These are phyloP conservation scores for Anoura caudifer DNA, from an alignment of 2,113 vertebrate species.

Conservation along the genomic window DNA sequence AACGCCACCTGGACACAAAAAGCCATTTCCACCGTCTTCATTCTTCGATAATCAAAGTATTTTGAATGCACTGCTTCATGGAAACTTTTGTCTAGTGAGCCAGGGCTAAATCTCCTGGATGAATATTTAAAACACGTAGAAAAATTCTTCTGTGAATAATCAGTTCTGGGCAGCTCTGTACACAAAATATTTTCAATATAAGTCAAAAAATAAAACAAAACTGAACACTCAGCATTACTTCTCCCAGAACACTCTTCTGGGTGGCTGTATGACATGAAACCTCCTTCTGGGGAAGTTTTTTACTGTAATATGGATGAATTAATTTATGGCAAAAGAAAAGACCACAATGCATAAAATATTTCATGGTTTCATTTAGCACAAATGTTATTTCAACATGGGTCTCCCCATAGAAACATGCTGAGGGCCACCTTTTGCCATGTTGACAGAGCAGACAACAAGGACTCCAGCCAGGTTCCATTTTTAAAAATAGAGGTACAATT, in stretches of 20 bases:
- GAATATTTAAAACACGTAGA: slow-evolving; percentile 11
- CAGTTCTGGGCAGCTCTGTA: background rate
- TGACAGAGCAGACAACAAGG: background rate
- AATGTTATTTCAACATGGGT: background rate
- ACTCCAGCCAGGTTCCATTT: background rate
- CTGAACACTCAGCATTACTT: background rate
- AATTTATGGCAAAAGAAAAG: background rate
- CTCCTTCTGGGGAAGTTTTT: background rate
- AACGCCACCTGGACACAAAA: background rate
- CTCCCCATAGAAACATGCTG: background rate
- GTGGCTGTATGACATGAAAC: background rate
- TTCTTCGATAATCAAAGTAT: slow-evolving; percentile 19
- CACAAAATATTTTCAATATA: background rate
- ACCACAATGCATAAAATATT: background rate
- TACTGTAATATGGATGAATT: background rate
- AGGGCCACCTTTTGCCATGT: background rate
- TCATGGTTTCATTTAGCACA: background rate
- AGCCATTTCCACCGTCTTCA: background rate
- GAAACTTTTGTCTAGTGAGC: background rate
- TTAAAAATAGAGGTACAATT: background rate
- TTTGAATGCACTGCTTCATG: background rate
- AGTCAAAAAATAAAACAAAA: background rate
- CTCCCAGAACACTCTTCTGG: background rate
- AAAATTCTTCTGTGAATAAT: background rate
- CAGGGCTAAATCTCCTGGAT: background rate